Percentiles rank a stretch among this genome's conserved stretches.
phyloP scores from a whole-genome alignment of 2,888 invertebrate species.

The Leptopilina syphax region DNA sequence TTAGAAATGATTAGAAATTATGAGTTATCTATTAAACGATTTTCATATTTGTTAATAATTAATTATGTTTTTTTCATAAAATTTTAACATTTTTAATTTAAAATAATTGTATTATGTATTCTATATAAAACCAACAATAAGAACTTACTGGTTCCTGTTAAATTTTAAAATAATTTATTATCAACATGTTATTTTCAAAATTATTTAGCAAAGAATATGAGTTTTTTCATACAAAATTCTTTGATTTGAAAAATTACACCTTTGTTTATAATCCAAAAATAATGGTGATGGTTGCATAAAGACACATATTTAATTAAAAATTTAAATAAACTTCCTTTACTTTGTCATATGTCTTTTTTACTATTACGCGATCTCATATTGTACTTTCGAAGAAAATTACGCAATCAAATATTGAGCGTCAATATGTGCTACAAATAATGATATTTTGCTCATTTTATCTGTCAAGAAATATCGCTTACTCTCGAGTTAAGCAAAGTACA shows the following conservation, averaged over 20 bases:
- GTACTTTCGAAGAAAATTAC: constrained; percentile 1
- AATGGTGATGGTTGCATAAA: background rate
- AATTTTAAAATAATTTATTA: too few relatives aligned
- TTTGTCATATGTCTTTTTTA: background rate
- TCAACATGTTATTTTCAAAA: too few relatives aligned
- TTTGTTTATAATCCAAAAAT: background rate
- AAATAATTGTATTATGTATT: too few relatives aligned
- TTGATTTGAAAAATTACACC: background rate
- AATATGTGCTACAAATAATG: constrained; percentile 28
- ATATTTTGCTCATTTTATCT: constrained; percentile 9
- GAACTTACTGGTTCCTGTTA: too few relatives aligned
- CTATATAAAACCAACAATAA: too few relatives aligned
- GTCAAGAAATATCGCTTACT: constrained; percentile 11
- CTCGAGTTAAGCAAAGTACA: constrained; percentile 2
- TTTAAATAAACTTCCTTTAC: constrained; percentile 23
- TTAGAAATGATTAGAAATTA: too few relatives aligned
- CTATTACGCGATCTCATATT: background rate
- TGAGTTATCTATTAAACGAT: too few relatives aligned
- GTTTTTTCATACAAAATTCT: background rate
- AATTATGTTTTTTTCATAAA: too few relatives aligned
- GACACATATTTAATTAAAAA: background rate
- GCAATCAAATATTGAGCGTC: constrained; percentile 6
- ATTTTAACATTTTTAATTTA: too few relatives aligned
- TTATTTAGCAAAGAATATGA: too few relatives aligned
- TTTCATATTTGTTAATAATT: too few relatives aligned